Evolutionary conservation across 2,888 invertebrate genomes (phyloP).

Genomic region (Monoplex corrugatus): DNA sequence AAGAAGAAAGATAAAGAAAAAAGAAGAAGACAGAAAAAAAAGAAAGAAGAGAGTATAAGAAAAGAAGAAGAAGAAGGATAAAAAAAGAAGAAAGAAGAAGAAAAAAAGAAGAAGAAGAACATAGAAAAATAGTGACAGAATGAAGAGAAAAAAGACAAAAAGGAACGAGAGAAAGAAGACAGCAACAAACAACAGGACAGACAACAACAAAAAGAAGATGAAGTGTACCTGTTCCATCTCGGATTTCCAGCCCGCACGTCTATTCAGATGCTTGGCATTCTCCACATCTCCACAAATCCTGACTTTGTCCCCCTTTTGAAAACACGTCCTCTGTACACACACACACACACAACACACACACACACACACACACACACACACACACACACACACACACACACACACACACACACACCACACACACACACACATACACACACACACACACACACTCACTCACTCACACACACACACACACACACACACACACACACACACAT

Average conservation of each 20-base stretch:
- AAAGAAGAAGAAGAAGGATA: too few relatives aligned
- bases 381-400: background rate
- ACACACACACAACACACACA: background rate
- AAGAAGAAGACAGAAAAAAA: background rate
- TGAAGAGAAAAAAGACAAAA: background rate
- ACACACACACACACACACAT: background rate
- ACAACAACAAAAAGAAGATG: too few relatives aligned
- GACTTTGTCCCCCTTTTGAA: background rate
- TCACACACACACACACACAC: background rate
- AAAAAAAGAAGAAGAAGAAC: background rate
- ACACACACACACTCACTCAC: background rate
- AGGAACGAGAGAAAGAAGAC: background rate
- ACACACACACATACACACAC: background rate
- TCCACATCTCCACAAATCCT: background rate
- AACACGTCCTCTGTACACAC: background rate
- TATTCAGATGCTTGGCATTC: background rate
- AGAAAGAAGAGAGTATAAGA: background rate
- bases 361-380: background rate
- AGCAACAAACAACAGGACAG: background rate
- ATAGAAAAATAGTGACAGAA: background rate
- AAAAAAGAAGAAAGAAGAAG: too few relatives aligned
- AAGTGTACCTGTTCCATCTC: too few relatives aligned
- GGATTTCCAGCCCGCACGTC: background rate
- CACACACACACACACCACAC: too few relatives aligned
- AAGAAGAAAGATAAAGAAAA: background rate